Base-by-base conservation (phyloP, 2,888 invertebrate genomes). In the Pristionchus entomophagus region DNA sequence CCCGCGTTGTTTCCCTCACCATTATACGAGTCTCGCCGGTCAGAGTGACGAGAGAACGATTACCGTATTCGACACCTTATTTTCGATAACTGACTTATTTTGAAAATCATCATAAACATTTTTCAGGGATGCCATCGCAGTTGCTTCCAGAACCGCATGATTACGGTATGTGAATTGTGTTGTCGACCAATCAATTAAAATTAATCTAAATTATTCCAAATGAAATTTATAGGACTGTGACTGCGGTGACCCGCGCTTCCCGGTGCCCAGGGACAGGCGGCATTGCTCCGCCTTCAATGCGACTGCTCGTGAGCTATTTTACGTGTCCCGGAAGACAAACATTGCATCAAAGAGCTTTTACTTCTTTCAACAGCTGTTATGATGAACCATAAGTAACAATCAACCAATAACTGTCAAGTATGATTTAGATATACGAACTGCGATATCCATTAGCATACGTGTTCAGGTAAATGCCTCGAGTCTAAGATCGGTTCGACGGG, bases 221-320 rank as follows among this genome's bases (percentile, higher is more conserved):
- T n/a, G n/a, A n/a, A n/a, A n/a, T n/a, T n/a, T 65, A 35, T 26
- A 73, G 73, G 88, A 89, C 49, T 91, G 91, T 29, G 87, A 88
- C 5, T 91, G 91, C 84, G 91, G 90, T 17, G 91, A 91, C 82
- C 91, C 91, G 0, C 86, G 91, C 41, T 90, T 90, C 86, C 91
- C 91, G 3, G 88, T 90, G 14, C 89, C 89, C 14, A 84, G 84
- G 19, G 88, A 88, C 10, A 85, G 38, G 17, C 78, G 51, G 26
- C 90, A 91, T 73, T 91, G 91, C 73, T 89, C 89, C 0, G 90
- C 90, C 12, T 90, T 90, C 84, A 90, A 91, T 87, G 89, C 90
- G 14, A 89, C 90, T 35, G 91, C 91, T 81, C 87, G 91, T 91
- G 32, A 59, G 90, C 84, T 22, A 2, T n/a, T 35, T n/a, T 22